A percentile compares a stretch with the other conserved stretches of the same genome.
Conservation (phyloP, 1,140 invertebrate genomes). For the Drosophila willistoni region DNA sequence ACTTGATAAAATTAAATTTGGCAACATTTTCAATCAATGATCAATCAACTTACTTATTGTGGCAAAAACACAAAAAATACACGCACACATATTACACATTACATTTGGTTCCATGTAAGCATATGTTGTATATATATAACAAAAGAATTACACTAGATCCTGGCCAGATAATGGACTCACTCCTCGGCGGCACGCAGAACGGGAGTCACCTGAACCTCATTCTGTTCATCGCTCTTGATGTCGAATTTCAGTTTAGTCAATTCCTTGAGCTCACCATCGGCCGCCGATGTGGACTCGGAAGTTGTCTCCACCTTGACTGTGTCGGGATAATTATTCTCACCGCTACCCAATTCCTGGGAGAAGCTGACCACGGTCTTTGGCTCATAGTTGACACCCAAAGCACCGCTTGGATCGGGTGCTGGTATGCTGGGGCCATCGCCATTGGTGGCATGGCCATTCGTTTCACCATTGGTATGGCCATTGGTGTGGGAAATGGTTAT, state of each 20-base stretch:
- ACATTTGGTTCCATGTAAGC: slow-evolving; percentile 19
- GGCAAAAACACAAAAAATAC: slow-evolving; percentile 29
- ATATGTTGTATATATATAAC: slow-evolving; percentile 21
- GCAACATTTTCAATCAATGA: slow-evolving; percentile 70
- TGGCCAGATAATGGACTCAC: background rate
- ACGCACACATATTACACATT: slow-evolving; percentile 25
- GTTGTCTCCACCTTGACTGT: slow-evolving; percentile 66
- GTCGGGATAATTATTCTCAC: slow-evolving; percentile 77
- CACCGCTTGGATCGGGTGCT: slow-evolving; percentile 68
- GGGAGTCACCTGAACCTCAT: slow-evolving; percentile 70
- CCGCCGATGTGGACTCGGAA: slow-evolving; percentile 10
- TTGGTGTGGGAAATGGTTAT: slow-evolving; percentile 79
- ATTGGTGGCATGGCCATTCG: slow-evolving; percentile 33
- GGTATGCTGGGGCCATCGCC: slow-evolving; percentile 61
- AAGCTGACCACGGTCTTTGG: slow-evolving; percentile 79
- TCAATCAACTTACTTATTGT: slow-evolving; percentile 53
- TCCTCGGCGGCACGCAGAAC: slow-evolving; percentile 57
- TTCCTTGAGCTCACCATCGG: slow-evolving; percentile 64
- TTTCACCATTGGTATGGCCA: slow-evolving; percentile 42
- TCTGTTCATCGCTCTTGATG: slow-evolving; percentile 65
- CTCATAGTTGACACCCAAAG: slow-evolving; percentile 76
- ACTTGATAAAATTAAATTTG: slow-evolving; percentile 78
- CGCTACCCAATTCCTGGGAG: slow-evolving; percentile 68
- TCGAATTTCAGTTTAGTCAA: slow-evolving; percentile 78
- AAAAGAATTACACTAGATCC: slow-evolving; percentile 72